Evolutionary conservation across 2,797 vertebrate species (phyloP), one percentile per base, ranked within the genome.

Genomic region (Alfaro cultratus): DNA sequence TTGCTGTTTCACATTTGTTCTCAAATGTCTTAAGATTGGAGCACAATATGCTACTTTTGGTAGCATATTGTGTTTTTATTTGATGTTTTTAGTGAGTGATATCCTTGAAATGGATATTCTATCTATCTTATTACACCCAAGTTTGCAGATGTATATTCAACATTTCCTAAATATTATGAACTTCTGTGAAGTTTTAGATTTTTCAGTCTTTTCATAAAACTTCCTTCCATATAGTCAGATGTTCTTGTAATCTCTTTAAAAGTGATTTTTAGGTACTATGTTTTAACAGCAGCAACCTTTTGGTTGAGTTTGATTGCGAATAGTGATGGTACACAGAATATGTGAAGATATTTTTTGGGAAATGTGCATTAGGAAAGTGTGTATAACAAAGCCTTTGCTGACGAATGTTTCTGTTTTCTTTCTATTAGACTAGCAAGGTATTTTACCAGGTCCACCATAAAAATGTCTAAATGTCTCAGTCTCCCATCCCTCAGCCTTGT

Each of bases 391-490:
- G 7, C 23, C 26, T 45, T n/a, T n/a, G 41, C 43, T 29, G 15
- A 72, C 26, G 6, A n/a, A 68, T 71, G 13, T 78, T 23, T 4
- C 47, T 68, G 23, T 71, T 72, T 87, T 80, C 46, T 53, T 46
- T 60, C 29, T 41, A 75, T 83, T 85, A 77, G 18, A 45, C 60
- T 83, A 70, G 76, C 67, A 87, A 82, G 46, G 62, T 68, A 36
- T 76, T 87, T 77, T 73, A 73, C 12, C n/a, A 68, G 86, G 80
- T 79, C 34, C 29, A 46, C 60, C 18, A 8, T 36, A 60, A 80
- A 77, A 76, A 87, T 73, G 62, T 23, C 18, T 41, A 78, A 74
- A 46, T 46, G 83, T 18, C 16, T 73, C 41, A 57, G 31, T 43
- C 46, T 73, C 57, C 36, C 34, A 45, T 51, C 7, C 71, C 60